Base-by-base conservation (phyloP, 2,888 invertebrate genomes). In the Hoplodrina blanda region DNA sequence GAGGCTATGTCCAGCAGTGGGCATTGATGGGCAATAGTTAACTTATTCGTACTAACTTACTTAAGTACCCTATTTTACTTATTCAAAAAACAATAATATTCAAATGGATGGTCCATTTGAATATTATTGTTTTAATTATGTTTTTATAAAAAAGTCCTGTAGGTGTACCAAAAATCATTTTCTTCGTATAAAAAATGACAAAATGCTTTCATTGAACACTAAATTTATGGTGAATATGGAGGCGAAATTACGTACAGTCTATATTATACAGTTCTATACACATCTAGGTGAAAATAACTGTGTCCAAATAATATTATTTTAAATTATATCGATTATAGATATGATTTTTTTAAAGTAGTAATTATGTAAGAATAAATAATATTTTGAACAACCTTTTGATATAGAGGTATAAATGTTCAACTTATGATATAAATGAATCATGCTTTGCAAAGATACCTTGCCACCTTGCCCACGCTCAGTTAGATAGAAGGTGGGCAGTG, bases 111-210 rank as follows among this genome's bases (percentile, higher is more conserved):
- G 13, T 7, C 4, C 0, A 46, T n/a, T n/a, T n/a, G n/a, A n/a
- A n/a, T n/a, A n/a, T n/a, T n/a, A n/a, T n/a, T n/a, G n/a, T n/a
- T n/a, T n/a, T 46, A 17, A 46, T n/a, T 25, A 11, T 15, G 3
- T 57, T 10, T 0, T 20, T 17, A 8, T 8, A 62, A 30, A 0
- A 33, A 72, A 69, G 62, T 76, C 57, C 66, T 67, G 54, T 50
- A 78, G 71, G 76, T 70, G 63, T n/a, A 33, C 0, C 13, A 54
- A 11, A 55, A 62, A 62, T 50, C 1, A 49, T 50, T 60, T 20
- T 69, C 59, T 37, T 64, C 53, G 70, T 80, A 80, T 63, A 76
- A 78, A 25, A 78, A 80, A 69, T 80, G 50, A 57, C 56, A 75
- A 78, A 78, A 64, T 78, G 62, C 62, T 60, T 63, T 44, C 30